These are phyloP conservation scores for Hemistola chrysoprasaria DNA, from an alignment of 2,888 invertebrate species.

Conservation along the genomic window DNA sequence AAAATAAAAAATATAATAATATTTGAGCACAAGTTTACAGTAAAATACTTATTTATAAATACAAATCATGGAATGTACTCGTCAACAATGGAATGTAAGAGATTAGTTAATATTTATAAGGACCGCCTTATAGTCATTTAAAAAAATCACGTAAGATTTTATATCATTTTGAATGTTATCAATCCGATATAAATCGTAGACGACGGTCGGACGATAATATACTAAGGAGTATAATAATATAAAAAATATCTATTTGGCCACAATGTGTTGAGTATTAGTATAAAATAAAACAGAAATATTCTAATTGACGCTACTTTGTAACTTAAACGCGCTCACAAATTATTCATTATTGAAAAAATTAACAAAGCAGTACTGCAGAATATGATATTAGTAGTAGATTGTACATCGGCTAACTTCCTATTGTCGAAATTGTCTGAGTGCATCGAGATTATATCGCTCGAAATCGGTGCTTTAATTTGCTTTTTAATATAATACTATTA, in stretches of 20 bases:
- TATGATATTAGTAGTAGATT: too few relatives aligned
- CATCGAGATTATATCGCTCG: too few relatives aligned
- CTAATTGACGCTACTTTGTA: background rate
- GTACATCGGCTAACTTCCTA: too few relatives aligned
- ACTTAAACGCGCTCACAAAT: background rate
- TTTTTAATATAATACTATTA: too few relatives aligned
- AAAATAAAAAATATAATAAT: conserved; percentile 15
- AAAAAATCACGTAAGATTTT: too few relatives aligned
- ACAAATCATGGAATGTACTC: conserved; percentile 28
- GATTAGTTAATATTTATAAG: conserved; percentile 3
- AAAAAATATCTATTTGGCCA: conserved; percentile 50
- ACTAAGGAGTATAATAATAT: conserved; percentile 22
- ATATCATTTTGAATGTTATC: too few relatives aligned
- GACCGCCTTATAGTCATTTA: conserved; percentile 1
- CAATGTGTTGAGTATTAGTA: conserved; percentile 38
- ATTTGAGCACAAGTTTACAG: conserved; percentile 42
- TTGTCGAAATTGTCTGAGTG: too few relatives aligned
- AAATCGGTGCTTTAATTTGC: too few relatives aligned
- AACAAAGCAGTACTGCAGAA: too few relatives aligned
- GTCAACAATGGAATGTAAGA: conserved; percentile 24
- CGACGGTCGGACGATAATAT: conserved; percentile 14
- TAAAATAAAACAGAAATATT: conserved; percentile 5
- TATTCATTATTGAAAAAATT: too few relatives aligned
- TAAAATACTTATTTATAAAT: conserved; percentile 29
- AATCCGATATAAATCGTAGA: too few relatives aligned